Conservation (phyloP, 2,888 invertebrate genomes). For the Dicyrtoma fusca region DNA sequence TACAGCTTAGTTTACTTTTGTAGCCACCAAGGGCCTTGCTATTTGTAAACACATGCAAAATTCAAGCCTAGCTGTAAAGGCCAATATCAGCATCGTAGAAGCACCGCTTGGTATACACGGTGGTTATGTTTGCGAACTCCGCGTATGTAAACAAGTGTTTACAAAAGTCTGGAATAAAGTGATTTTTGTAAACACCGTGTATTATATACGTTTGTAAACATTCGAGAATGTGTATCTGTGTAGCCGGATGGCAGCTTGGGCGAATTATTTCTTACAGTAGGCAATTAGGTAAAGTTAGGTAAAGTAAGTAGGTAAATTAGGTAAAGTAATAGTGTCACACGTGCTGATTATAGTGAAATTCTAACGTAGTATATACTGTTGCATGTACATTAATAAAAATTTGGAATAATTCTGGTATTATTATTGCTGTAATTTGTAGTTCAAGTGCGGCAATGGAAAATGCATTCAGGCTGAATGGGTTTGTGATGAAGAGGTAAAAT, state of each 20-base stretch:
- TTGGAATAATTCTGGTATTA: background rate
- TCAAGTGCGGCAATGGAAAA: conserved; percentile 71
- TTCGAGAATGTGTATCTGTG: background rate
- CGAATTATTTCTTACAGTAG: too few relatives aligned
- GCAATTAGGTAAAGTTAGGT: too few relatives aligned
- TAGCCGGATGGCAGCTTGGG: background rate
- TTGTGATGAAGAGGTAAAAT: conserved; percentile 66
- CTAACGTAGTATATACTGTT: background rate
- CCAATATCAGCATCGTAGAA: background rate
- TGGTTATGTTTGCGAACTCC: background rate
- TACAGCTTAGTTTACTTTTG: background rate
- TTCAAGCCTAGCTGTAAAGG: background rate
- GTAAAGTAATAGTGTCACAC: too few relatives aligned
- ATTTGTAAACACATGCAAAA: background rate
- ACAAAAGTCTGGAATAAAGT: background rate
- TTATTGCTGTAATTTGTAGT: conserved; percentile 60
- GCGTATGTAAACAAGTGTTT: background rate
- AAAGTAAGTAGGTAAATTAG: too few relatives aligned
- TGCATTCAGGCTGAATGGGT: conserved; percentile 81
- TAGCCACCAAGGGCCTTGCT: background rate
- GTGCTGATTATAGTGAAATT: background rate
- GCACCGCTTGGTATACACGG: too few relatives aligned
- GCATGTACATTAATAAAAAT: background rate
- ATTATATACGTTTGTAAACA: background rate
- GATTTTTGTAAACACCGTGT: background rate